Evolutionary conservation across 2,113 vertebrate genomes (phyloP).

Genomic region (Otocyon megalotis): DNA sequence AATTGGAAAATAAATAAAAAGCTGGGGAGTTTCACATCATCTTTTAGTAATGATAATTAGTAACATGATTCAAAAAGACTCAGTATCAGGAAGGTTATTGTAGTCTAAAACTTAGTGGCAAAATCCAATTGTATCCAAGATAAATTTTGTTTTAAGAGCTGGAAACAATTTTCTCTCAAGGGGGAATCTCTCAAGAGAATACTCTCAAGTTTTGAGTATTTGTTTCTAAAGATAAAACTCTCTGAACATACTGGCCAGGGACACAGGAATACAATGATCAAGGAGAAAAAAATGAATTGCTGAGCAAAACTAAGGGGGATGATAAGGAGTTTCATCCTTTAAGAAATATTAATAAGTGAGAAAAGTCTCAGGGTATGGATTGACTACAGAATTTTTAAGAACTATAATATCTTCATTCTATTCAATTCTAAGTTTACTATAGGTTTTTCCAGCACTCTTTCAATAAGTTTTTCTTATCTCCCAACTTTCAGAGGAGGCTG

Average conservation of each 20-base stretch:
- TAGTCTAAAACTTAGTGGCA: background rate
- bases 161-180: background rate
- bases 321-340: background rate
- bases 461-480: background rate
- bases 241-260: background rate
- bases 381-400: background rate
- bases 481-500: background rate
- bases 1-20: constrained; percentile 36
- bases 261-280: background rate
- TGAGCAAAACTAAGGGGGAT: background rate
- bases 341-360: background rate
- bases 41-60: background rate
- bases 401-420: background rate
- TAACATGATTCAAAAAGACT: constrained; percentile 49
- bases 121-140: background rate
- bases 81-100: background rate
- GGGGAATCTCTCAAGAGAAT: too few relatives aligned
- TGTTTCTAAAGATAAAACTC: constrained; percentile 41
- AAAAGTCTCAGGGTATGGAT: background rate
- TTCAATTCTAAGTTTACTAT: background rate
- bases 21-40: background rate
- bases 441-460: background rate
- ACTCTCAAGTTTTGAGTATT: background rate
- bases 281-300: background rate
- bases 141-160: constrained; percentile 35